These are phyloP conservation scores for Drosophila nr. fundita DNA, from an alignment of 2,888 invertebrate species.

Conservation along the genomic window DNA sequence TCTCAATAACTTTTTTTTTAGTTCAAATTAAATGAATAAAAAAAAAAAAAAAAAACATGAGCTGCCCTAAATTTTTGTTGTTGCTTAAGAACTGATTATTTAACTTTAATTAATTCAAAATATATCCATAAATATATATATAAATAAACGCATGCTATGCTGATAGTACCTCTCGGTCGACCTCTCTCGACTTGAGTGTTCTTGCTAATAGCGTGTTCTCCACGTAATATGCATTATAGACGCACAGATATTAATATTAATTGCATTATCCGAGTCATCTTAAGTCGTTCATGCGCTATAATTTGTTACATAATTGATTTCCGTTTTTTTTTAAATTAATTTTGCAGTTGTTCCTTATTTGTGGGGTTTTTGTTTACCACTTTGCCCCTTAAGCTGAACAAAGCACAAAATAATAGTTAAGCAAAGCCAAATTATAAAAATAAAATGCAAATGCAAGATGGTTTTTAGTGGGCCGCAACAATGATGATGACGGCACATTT, in stretches of 20 bases:
- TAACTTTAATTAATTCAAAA: too few species aligned
- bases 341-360: slow-evolving; percentile 27
- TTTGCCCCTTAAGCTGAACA: slow-evolving; percentile 19
- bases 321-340: slow-evolving; percentile 31
- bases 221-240: neutral
- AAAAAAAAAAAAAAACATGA: neutral
- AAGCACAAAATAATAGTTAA: slow-evolving; percentile 12
- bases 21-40: neutral
- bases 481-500: slow-evolving; percentile 48
- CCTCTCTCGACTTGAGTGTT: neutral
- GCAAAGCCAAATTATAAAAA: slow-evolving; percentile 7
- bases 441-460: slow-evolving; percentile 56
- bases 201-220: neutral
- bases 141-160: neutral
- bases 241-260: neutral
- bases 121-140: too few species aligned
- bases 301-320: slow-evolving; percentile 29
- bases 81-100: neutral
- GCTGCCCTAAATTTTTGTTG: neutral
- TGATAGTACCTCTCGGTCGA: neutral
- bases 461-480: slow-evolving; percentile 47
- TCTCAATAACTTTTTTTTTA: too few species aligned
- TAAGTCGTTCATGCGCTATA: neutral
- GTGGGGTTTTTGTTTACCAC: slow-evolving; percentile 8
- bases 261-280: neutral